Evolutionary conservation across 2,888 invertebrate genomes (phyloP), one percentile per base, ranked within the genome.

Genomic region (Elaeidobius kamerunicus): DNA sequence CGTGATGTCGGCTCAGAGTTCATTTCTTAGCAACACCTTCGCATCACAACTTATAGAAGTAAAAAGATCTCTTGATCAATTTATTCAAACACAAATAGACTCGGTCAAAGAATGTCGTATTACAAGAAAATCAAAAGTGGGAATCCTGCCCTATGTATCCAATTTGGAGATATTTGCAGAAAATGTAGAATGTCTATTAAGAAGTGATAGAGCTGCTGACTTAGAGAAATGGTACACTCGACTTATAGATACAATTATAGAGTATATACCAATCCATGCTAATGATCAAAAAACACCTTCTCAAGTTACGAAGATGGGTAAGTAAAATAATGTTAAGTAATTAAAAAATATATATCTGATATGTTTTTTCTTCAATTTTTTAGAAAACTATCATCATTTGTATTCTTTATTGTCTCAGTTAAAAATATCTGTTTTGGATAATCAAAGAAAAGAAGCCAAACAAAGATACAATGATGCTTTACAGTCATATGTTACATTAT

Each of bases 321-420:
- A 64, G 64, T 59, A 12, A 40, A 34, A 30, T n/a, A n/a, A n/a
- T n/a, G n/a, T n/a, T n/a, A n/a, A n/a, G n/a, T n/a, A n/a, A n/a
- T n/a, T n/a, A n/a, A 12, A 19, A 18, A 36, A 28, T 27, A 28
- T 36, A 35, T 23, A 1, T 36, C 18, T 17, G 14, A 16, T 41
- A 9, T 19, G 16, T 45, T 32, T 40, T 46, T 52, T 61, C n/a
- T n/a, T n/a, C n/a, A n/a, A n/a, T 59, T 47, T 77, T 78, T 47
- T 71, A 85, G 89, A 98, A 78, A 99, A 98, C 75, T 97, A 91
- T 75, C 97, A 98, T 78, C 88, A 91, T 65, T 83, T 99, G 71
- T 87, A 89, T 72, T 91, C 87, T 36, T 76, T 89, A 60, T 74
- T 97, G 61, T 89, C 91, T 5, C 88, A 91, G 70, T 76, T 96